Conservation (phyloP, 2,113 vertebrate genomes). For the Xenopus borealis region DNA sequence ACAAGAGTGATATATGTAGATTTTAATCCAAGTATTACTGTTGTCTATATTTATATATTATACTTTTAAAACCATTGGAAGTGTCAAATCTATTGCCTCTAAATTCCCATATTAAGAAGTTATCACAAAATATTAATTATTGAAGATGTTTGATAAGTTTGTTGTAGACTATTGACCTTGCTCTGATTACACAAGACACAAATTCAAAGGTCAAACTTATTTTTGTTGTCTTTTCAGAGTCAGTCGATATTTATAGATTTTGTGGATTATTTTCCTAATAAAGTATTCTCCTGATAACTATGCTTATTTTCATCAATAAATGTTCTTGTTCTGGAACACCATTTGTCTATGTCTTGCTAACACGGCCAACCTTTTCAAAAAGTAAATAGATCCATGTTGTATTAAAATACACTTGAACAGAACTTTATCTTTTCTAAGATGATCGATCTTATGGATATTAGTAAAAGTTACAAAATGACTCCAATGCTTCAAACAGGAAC, state of each 20-base stretch:
- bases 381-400: neutral
- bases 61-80: no score
- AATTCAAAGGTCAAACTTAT: constrained; percentile 23
- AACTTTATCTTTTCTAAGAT: no score
- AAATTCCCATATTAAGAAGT: no score
- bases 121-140: constrained; percentile 16
- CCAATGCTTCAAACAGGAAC: no score
- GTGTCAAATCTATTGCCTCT: no score
- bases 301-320: constrained; percentile 10
- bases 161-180: neutral
- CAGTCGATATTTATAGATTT: constrained; percentile 29
- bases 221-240: constrained; percentile 10
- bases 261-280: constrained; percentile 28
- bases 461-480: neutral
- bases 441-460: no score
- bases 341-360: constrained; percentile 12
- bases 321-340: constrained; percentile 12
- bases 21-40: no score
- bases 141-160: constrained; percentile 6
- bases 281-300: constrained; percentile 17
- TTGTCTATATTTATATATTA: no score
- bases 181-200: constrained; percentile 15
- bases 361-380: neutral
- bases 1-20: no score
- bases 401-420: neutral